phyloP scores from a whole-genome alignment of 2,888 invertebrate genomes.

The Caenorhabditis wallacei region DNA sequence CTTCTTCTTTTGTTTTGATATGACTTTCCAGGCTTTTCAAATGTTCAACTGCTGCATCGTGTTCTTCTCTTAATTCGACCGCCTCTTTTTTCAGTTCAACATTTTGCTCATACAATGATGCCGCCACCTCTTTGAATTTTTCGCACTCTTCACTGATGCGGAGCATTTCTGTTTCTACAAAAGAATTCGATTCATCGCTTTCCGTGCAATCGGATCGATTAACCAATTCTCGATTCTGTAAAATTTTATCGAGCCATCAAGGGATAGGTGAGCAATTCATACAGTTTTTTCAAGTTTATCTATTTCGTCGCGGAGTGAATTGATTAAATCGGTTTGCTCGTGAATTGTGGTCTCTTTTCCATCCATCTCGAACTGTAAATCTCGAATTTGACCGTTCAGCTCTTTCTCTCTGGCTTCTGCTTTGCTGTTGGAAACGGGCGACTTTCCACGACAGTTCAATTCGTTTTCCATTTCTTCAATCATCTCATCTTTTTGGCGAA shows the following conservation, averaged over 20 bases:
- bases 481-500: constrained; percentile 60
- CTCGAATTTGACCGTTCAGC: constrained; percentile 18
- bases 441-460: constrained; percentile 15
- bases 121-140: constrained; percentile 24
- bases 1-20: constrained; percentile 44
- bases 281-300: constrained; percentile 42
- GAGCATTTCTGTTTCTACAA: constrained; percentile 35
- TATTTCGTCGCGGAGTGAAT: constrained; percentile 28
- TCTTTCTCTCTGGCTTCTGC: constrained; percentile 40
- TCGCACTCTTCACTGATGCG: constrained; percentile 47
- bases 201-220: constrained; percentile 29
- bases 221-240: constrained; percentile 48
- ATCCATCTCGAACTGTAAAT: constrained; percentile 49
- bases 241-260: not conserved
- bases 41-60: constrained; percentile 40
- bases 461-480: constrained; percentile 63
- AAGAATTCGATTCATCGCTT: constrained; percentile 41
- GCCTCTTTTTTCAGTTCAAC: constrained; percentile 32
- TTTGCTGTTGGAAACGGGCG: not conserved
- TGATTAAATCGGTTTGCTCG: constrained; percentile 20
- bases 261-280: not conserved
- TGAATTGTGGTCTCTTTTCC: constrained; percentile 33
- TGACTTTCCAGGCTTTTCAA: constrained; percentile 41
- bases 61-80: constrained; percentile 33
- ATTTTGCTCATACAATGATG: constrained; percentile 29